Conservation (phyloP, 2,797 vertebrate species). For the Hephaestus fuliginosus region DNA sequence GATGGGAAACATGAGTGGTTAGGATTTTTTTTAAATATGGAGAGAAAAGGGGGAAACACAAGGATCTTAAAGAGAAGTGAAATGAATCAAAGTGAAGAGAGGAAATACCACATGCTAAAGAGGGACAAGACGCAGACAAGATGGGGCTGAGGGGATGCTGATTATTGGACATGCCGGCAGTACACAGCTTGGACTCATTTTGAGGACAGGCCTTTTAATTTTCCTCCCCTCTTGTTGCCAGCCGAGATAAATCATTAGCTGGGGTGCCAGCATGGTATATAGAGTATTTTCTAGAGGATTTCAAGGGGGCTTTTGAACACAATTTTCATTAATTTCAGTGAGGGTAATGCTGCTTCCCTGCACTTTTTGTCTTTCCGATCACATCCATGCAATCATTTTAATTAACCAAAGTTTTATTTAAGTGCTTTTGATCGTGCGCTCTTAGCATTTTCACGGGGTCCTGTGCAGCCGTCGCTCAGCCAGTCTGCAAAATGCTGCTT, state of each 20-base stretch:
- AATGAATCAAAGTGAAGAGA: slow-evolving; percentile 11
- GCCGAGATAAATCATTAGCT: slow-evolving; percentile 43
- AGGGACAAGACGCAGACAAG: slow-evolving; percentile 28
- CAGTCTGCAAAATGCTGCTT: slow-evolving; percentile 35
- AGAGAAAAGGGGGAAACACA: not conserved
- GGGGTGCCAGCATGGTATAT: slow-evolving; percentile 30
- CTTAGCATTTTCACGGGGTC: slow-evolving; percentile 47
- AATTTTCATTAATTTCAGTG: slow-evolving; percentile 34
- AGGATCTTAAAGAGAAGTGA: not conserved
- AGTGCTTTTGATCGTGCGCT: slow-evolving; percentile 58
- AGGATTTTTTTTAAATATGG: slow-evolving; percentile 1
- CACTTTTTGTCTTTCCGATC: slow-evolving; percentile 51
- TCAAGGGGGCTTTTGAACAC: slow-evolving; percentile 31
- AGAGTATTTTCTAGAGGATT: slow-evolving; percentile 45
- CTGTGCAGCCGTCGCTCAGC: not conserved
- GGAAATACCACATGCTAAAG: slow-evolving; percentile 28
- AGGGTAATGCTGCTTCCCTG: slow-evolving; percentile 21
- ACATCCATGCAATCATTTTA: slow-evolving; percentile 52
- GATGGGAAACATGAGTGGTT: slow-evolving; percentile 18
- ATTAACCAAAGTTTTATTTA: slow-evolving; percentile 54
- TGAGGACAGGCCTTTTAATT: slow-evolving; percentile 48
- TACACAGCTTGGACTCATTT: slow-evolving; percentile 56
- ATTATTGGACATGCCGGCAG: slow-evolving; percentile 50
- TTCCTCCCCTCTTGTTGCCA: slow-evolving; percentile 39
- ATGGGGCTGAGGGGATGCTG: slow-evolving; percentile 44